Percentiles rank a stretch among this genome's conserved stretches.
These are phyloP conservation scores for Harpagoxenus sublaevis DNA, from an alignment of 2,888 invertebrate species.

Conservation along the genomic window DNA sequence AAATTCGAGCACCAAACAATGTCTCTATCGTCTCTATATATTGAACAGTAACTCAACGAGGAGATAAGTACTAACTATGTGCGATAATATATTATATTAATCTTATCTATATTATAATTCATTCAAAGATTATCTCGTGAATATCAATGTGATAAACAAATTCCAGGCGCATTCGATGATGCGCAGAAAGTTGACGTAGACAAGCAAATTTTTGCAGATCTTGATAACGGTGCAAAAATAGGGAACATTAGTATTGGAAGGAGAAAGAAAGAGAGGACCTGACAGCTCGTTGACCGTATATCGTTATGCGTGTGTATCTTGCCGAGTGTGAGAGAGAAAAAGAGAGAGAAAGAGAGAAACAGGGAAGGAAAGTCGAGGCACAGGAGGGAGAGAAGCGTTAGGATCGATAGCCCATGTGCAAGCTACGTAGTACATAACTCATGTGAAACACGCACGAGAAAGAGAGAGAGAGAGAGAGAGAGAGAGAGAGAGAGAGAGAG, in stretches of 20 bases:
- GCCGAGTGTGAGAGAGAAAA: neutral
- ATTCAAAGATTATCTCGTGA: neutral
- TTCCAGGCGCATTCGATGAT: neutral
- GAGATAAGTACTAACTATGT: too few relatives aligned
- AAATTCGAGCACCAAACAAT: neutral
- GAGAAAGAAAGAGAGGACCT: conserved; percentile 13
- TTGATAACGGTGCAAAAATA: conserved; percentile 15
- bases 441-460: conserved; percentile 26
- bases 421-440: conserved; percentile 36
- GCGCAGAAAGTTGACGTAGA: neutral
- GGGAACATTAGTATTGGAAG: neutral
- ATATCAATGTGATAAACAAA: neutral
- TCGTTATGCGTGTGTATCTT: conserved; percentile 19
- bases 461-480: conserved; percentile 15
- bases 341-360: neutral
- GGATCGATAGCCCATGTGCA: conserved; percentile 60
- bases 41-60: neutral
- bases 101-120: conserved; percentile 11
- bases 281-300: neutral
- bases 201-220: conserved; percentile 8
- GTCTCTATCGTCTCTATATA: neutral
- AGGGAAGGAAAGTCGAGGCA: neutral
- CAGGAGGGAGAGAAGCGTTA: conserved; percentile 44
- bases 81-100: neutral
- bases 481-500: neutral